Evolutionary conservation across 2,888 invertebrate species (phyloP), one percentile per base, ranked within the genome.

Genomic region (Blera fallax): DNA sequence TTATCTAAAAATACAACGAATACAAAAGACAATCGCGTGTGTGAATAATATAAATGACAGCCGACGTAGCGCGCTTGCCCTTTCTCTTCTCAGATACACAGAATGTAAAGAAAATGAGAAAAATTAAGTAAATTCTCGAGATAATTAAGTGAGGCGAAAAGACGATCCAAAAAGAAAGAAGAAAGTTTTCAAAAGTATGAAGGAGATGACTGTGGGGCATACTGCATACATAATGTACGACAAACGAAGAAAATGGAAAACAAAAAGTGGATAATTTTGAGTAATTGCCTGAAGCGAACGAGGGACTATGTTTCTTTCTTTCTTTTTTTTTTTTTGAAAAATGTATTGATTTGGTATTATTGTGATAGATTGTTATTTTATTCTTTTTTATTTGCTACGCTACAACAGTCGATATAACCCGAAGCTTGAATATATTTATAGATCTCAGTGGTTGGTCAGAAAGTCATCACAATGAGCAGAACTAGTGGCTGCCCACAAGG

Each of bases 111-210:
- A 56, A 37, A 43, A 62, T 16, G 48, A 43, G n/a, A 58, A 21
- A 58, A 58, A 48, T 21, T 50, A 43, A 32, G 34, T 48, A 32
- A 62, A 52, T 50, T 62, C 54, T 58, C 58, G 3, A 67, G 69
- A 77, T 60, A 77, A 77, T 77, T 77, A 65, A 76, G 76, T 50
- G 69, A 76, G 50, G 56, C 34, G 65, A 65, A 76, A 56, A 64
- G 24, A 65, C 45, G 48, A 24, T 69, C 67, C 8, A 37, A 67
- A 67, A 54, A 58, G 76, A 65, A 40, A 56, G 58, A 77, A 67
- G 77, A 77, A 77, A 77, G 77, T 77, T 77, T 58, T 32, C 34
- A n/a, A 52, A 52, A 52, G 50, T 54, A 37, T 11, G 16, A 52
- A n/a, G 27, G 1, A 14, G 40, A 40, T 16, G 37, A 37, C 34